phyloP scores from a whole-genome alignment of 2,113 vertebrate genomes.

The Megatriorchis doriae region DNA sequence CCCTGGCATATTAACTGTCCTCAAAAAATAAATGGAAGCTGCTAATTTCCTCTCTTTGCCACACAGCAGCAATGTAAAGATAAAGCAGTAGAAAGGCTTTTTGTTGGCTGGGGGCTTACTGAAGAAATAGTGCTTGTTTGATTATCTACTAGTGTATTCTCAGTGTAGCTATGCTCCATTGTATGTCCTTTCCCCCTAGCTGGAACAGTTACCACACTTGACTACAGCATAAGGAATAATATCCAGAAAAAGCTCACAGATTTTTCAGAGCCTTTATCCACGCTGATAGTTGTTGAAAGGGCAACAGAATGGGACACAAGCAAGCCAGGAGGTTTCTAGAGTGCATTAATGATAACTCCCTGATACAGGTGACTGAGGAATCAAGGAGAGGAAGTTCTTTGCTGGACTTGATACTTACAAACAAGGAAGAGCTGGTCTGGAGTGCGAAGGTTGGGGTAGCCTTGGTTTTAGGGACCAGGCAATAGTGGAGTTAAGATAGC shows the following conservation, averaged over 20 bases:
- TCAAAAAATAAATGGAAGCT: background rate
- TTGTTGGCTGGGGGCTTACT: background rate
- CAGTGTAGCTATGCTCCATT: background rate
- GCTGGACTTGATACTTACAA: background rate
- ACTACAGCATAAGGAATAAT: background rate
- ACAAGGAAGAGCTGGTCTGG: background rate
- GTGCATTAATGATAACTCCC: background rate
- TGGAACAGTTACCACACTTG: background rate
- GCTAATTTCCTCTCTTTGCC: background rate
- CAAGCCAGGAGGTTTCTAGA: background rate
- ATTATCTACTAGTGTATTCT: background rate
- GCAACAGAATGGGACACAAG: fast-evolving
- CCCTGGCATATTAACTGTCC: background rate
- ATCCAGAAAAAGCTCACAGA: background rate
- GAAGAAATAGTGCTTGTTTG: background rate
- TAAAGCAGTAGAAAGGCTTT: background rate
- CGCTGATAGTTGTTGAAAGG: background rate
- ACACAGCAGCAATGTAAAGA: background rate
- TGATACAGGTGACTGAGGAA: background rate
- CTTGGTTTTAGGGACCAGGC: background rate
- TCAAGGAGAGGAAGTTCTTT: background rate
- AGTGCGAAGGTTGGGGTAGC: background rate
- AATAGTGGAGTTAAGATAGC: background rate
- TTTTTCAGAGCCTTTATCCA: background rate
- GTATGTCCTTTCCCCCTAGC: background rate